Evolutionary conservation across 2,888 invertebrate species (phyloP).

Genomic region (Hoplodrina blanda): DNA sequence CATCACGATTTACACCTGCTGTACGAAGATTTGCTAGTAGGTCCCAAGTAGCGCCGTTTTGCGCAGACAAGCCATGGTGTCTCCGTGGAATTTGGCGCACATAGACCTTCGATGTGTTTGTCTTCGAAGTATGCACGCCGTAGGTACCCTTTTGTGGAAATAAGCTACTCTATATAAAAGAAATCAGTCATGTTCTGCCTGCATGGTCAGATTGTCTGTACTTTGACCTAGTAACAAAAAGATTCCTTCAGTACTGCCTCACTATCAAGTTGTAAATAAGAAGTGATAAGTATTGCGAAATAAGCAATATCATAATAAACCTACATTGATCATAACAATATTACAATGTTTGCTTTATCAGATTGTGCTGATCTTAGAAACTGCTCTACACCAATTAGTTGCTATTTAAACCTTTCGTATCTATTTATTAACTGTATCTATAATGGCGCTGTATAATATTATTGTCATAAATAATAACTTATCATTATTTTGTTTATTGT

Average conservation of each 20-base stretch:
- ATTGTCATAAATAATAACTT: constrained; percentile 92
- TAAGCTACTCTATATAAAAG: no score
- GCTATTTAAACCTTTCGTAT: background rate
- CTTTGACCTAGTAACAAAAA: background rate
- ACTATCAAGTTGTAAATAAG: constrained; percentile 15
- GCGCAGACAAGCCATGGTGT: no score
- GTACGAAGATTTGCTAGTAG: no score
- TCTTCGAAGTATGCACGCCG: no score
- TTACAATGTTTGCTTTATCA: constrained; percentile 7
- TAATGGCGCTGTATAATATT: background rate
- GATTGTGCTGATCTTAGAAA: constrained; percentile 20
- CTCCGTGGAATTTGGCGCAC: no score
- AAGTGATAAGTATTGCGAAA: constrained; percentile 15
- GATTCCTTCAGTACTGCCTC: background rate
- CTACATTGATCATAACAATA: background rate
- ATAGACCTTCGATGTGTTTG: no score
- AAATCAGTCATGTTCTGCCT: no score
- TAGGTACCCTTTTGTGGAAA: no score
- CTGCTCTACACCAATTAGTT: constrained; percentile 37
- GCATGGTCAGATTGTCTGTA: no score
- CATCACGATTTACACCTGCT: no score
- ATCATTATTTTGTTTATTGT: constrained; percentile 69
- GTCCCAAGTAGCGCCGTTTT: no score
- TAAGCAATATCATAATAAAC: constrained; percentile 8
- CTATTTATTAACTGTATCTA: no score